These are phyloP conservation scores for Anneissia japonica DNA, from an alignment of 35 echinoderm and acorn worm genomes.

Conservation along the genomic window DNA sequence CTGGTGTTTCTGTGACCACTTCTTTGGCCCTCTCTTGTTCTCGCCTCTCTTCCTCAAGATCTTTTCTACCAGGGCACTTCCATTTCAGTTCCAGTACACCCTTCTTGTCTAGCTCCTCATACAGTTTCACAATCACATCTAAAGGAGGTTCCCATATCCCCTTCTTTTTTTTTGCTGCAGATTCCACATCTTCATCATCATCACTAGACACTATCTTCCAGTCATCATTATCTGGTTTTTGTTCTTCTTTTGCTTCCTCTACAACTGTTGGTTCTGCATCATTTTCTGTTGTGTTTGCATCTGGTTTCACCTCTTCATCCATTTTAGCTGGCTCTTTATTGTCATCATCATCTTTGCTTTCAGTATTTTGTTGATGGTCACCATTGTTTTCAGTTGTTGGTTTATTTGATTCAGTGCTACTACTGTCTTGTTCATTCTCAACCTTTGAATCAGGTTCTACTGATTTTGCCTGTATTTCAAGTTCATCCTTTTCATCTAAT, in stretches of 20 bases:
- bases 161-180: not conserved
- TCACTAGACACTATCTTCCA: not conserved
- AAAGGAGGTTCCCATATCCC: slow-evolving; percentile 49
- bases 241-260: not conserved
- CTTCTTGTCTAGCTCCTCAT: slow-evolving; percentile 72
- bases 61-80: slow-evolving; percentile 82
- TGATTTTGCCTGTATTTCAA: no score
- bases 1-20: slow-evolving; percentile 21
- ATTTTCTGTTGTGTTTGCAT: not conserved
- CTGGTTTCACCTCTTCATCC: not conserved
- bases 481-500: no score
- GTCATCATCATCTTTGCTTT: not conserved
- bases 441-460: no score
- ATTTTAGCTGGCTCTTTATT: not conserved
- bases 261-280: not conserved
- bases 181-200: not conserved
- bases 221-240: not conserved
- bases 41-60: slow-evolving; percentile 52
- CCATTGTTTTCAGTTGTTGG: not conserved
- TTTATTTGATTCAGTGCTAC: no score
- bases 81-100: slow-evolving; percentile 80
- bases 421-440: no score
- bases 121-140: slow-evolving; percentile 78
- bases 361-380: not conserved
- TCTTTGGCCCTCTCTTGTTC: slow-evolving; percentile 8